A percentile compares a stretch with the other conserved stretches of the same genome.
Evolutionary conservation across 2,888 invertebrate species (phyloP).

Genomic region (Liodrosophila aerea): DNA sequence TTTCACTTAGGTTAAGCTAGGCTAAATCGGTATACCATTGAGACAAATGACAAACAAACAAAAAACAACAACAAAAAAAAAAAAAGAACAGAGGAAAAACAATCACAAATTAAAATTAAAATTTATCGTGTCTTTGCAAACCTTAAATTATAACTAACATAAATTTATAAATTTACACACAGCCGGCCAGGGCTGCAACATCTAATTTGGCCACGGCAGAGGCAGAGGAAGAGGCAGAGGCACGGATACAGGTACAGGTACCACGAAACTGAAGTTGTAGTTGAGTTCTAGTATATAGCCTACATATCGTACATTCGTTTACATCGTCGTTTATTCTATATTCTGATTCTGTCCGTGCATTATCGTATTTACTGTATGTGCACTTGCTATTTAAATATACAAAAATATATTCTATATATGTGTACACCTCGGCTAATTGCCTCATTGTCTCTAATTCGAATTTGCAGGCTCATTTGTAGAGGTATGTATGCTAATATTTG

Average conservation of each 20-base stretch:
- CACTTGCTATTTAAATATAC: conserved; percentile 3
- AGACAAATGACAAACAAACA: conserved; percentile 62
- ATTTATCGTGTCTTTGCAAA: conserved; percentile 12
- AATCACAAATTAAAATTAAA: neutral
- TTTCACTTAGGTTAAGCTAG: conserved; percentile 49
- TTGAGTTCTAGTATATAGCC: conserved; percentile 11
- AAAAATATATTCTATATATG: no score
- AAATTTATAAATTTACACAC: conserved; percentile 27
- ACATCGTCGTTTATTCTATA: no score
- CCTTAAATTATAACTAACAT: conserved; percentile 43
- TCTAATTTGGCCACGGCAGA: no score
- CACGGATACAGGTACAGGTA: conserved; percentile 31
- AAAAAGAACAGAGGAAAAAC: conserved; percentile 1
- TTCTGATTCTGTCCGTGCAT: no score
- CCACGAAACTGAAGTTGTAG: conserved; percentile 43
- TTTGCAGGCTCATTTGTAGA: no score
- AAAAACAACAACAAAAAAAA: conserved; percentile 20
- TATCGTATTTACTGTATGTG: conserved; percentile 1
- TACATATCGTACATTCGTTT: no score
- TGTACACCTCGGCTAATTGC: neutral
- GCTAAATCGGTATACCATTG: conserved; percentile 72
- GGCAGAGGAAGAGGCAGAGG: conserved; percentile 12
- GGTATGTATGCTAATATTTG: no score
- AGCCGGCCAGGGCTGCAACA: conserved; percentile 13
- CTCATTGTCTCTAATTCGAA: no score